phyloP scores from a whole-genome alignment of 2,888 invertebrate genomes.

The Drosophila nr. perissopoda region DNA sequence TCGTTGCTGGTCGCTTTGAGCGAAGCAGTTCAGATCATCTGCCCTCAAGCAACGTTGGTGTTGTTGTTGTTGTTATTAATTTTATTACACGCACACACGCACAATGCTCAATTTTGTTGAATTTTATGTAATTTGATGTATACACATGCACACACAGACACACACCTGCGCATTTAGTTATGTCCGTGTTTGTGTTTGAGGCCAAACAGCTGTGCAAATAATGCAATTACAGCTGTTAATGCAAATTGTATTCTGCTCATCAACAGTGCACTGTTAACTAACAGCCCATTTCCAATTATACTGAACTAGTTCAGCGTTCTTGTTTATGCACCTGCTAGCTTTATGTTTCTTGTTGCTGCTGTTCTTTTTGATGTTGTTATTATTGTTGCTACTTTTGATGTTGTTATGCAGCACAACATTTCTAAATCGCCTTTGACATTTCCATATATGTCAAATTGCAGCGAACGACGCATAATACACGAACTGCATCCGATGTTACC shows the following conservation, averaged over 20 bases:
- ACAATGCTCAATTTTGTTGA: conserved; percentile 29
- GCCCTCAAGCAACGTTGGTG: conserved; percentile 7
- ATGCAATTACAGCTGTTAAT: conserved; percentile 60
- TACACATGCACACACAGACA: conserved; percentile 14
- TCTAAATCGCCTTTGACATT: conserved; percentile 6
- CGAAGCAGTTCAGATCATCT: conserved; percentile 23
- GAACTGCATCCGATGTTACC: conserved; percentile 5
- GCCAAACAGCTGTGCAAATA: conserved; percentile 57
- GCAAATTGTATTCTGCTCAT: conserved; percentile 33
- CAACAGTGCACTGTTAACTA: conserved; percentile 47
- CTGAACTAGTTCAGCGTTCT: conserved; percentile 46
- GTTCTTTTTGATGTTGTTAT: conserved; percentile 10
- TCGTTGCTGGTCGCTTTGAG: conserved; percentile 31
- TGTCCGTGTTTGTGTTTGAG: conserved; percentile 12
- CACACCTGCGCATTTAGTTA: conserved; percentile 1
- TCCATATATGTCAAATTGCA: not conserved
- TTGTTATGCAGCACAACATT: conserved; percentile 38
- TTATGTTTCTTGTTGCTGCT: conserved; percentile 21
- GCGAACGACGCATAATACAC: conserved; percentile 2
- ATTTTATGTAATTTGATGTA: conserved; percentile 55
- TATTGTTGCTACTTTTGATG: conserved; percentile 13
- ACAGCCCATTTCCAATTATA: conserved; percentile 42
- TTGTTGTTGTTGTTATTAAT: conserved; percentile 11
- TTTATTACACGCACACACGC: conserved; percentile 12
- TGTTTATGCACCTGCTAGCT: conserved; percentile 56